Evolutionary conservation across 1,140 invertebrate genomes (phyloP), one percentile per base, ranked within the genome.

Genomic region (Heliconius melpomene): DNA sequence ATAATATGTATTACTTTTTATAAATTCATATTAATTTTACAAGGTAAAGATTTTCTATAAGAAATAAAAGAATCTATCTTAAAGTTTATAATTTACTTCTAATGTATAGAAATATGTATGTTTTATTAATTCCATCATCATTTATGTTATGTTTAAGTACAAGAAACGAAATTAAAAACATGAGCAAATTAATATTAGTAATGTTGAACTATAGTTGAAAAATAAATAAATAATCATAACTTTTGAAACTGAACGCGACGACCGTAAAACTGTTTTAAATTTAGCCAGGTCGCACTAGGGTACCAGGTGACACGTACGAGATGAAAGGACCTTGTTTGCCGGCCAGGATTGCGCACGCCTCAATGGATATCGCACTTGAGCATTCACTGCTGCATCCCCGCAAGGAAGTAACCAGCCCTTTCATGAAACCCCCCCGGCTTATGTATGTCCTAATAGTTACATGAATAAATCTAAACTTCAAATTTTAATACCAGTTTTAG

Each of bases 261-360:
- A 60, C 9, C 71, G 70, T 79, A 80, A 82, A 84, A 80, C 76
- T 32, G 40, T 70, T 79, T 76, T 75, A 52, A 78, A 83, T 79
- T 80, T 83, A 75, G 54, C 74, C 71, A 79, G 75, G 74, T 66
- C 74, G 80, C 80, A 82, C 46, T 84, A 74, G 83, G 83, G 80
- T 80, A 91, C 86, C 87, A 84, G 89, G 89, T 91, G 87, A 90
- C 87, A 87, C 85, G 85, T 83, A 82, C 85, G 82, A 78, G 80
- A 84, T 93, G 90, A 90, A 91, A 86, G 86, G 85, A 82, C 76
- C 80, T 85, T 90, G 86, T 93, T 91, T 90, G 86, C 89, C 86
- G 86, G 84, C 88, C 87, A 89, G 83, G 90, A 90, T 90, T 87
- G 87, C 90, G 84, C 84, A 77, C 81, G 79, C 82, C 77, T 81